Conservation (phyloP, 2,888 invertebrate genomes). For the Nymphalis polychloros region DNA sequence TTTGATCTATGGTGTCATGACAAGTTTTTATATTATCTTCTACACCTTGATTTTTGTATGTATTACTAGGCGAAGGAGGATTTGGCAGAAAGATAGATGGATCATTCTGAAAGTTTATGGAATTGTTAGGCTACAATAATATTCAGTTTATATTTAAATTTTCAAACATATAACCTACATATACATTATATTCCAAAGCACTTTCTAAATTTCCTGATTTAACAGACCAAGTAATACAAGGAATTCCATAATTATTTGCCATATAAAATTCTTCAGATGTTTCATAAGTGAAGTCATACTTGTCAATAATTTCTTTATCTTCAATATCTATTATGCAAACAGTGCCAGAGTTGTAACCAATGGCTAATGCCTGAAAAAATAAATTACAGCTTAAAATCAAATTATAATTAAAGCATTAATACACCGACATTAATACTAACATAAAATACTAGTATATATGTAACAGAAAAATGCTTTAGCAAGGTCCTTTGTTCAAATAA, state of each 20-base stretch:
- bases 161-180: constrained; percentile 54
- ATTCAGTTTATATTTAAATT: not conserved
- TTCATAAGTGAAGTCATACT: constrained; percentile 72
- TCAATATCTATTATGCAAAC: constrained; percentile 91
- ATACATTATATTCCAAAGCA: constrained; percentile 70
- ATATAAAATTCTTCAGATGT: constrained; percentile 71
- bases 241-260: constrained; percentile 82
- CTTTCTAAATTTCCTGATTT: constrained; percentile 68
- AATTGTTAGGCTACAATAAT: not conserved
- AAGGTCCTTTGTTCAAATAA: no score
- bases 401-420: no score
- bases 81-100: constrained; percentile 81
- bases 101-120: constrained; percentile 63
- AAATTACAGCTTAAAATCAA: no score
- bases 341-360: constrained; percentile 86
- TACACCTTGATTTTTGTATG: constrained; percentile 74
- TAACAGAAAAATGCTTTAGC: no score
- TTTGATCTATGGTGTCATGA: constrained; percentile 83
- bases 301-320: constrained; percentile 89
- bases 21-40: constrained; percentile 82
- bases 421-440: no score
- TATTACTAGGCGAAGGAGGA: constrained; percentile 77
- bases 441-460: no score
- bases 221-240: constrained; percentile 88
- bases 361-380: constrained; percentile 83